Evolutionary conservation across 2,113 vertebrate genomes (phyloP).

Genomic region (Rhipidura dahli): DNA sequence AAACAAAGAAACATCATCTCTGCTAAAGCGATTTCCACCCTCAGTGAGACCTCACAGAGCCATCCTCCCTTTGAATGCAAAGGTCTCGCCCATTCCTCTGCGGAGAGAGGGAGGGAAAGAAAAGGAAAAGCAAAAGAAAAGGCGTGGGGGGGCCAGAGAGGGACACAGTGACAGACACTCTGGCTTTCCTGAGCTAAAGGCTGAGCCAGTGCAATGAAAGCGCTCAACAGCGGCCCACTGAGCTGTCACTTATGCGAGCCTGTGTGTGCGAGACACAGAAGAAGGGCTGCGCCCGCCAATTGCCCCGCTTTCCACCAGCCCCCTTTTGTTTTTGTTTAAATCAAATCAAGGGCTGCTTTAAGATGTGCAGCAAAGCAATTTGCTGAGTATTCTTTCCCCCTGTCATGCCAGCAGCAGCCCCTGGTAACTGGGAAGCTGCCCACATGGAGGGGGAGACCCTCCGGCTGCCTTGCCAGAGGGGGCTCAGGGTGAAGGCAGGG

Average conservation of each 20-base stretch:
- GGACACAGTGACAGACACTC: slow-evolving; percentile 58
- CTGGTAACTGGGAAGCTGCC: slow-evolving; percentile 60
- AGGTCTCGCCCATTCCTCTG: slow-evolving; percentile 65
- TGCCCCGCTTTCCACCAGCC: slow-evolving; percentile 54
- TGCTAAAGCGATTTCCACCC: slow-evolving; percentile 60
- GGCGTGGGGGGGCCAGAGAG: not conserved
- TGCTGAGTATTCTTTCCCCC: slow-evolving; percentile 49
- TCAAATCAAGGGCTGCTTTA: slow-evolving; percentile 58
- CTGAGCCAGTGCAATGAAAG: slow-evolving; percentile 64
- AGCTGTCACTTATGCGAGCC: slow-evolving; percentile 61
- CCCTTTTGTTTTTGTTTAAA: slow-evolving; percentile 70
- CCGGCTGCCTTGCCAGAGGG: not conserved
- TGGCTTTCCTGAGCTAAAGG: slow-evolving; percentile 52
- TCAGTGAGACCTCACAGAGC: slow-evolving; percentile 67
- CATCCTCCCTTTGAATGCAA: slow-evolving; percentile 67
- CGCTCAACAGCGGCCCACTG: slow-evolving; percentile 26
- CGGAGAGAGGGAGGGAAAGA: slow-evolving; percentile 48
- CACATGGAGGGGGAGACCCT: not conserved
- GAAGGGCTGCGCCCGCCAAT: slow-evolving; percentile 47
- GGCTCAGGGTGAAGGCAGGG: not conserved
- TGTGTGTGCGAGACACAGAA: slow-evolving; percentile 31
- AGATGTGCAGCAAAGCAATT: slow-evolving; percentile 62
- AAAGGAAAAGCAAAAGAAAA: slow-evolving; percentile 56
- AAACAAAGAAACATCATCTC: slow-evolving; percentile 68
- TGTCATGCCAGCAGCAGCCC: slow-evolving; percentile 53